Evolutionary conservation across 2,797 vertebrate species (phyloP).

Genomic region (Oreortyx pictus): DNA sequence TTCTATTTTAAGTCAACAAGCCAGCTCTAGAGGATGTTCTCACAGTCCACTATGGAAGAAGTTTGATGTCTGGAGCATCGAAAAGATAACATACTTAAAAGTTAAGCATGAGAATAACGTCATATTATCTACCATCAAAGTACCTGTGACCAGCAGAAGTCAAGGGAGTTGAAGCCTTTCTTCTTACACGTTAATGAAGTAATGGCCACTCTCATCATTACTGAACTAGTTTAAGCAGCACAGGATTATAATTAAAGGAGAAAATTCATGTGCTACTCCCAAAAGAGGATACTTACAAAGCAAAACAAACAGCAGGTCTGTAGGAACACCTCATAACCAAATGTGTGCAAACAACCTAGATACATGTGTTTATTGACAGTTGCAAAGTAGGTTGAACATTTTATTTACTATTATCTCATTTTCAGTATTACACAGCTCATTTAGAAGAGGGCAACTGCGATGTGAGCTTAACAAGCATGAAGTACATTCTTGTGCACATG

Average conservation of each 20-base stretch:
- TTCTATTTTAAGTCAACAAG: slow-evolving; percentile 14
- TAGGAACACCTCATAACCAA: slow-evolving; percentile 22
- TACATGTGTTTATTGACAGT: slow-evolving; percentile 24
- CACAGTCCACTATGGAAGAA: not conserved
- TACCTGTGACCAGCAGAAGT: not conserved
- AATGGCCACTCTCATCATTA: not conserved
- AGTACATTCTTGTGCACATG: not conserved
- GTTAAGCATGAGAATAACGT: not conserved
- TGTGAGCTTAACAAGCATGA: slow-evolving; percentile 36
- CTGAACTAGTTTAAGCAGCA: slow-evolving; percentile 7
- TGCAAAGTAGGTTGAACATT: not conserved
- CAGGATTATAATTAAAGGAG: not conserved
- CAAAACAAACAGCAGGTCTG: not conserved
- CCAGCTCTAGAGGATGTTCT: not conserved
- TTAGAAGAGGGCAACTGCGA: slow-evolving; percentile 29
- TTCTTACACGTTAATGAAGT: not conserved
- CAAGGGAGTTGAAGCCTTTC: not conserved
- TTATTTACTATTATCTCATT: slow-evolving; percentile 43
- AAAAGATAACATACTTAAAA: not conserved
- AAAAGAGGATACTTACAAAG: not conserved
- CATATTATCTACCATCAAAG: not conserved
- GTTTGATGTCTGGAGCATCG: not conserved
- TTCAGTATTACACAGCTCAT: slow-evolving; percentile 42
- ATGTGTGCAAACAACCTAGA: not conserved
- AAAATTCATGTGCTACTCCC: not conserved